Conservation (phyloP, 2,113 vertebrate species). For the Coreoperca whiteheadi region DNA sequence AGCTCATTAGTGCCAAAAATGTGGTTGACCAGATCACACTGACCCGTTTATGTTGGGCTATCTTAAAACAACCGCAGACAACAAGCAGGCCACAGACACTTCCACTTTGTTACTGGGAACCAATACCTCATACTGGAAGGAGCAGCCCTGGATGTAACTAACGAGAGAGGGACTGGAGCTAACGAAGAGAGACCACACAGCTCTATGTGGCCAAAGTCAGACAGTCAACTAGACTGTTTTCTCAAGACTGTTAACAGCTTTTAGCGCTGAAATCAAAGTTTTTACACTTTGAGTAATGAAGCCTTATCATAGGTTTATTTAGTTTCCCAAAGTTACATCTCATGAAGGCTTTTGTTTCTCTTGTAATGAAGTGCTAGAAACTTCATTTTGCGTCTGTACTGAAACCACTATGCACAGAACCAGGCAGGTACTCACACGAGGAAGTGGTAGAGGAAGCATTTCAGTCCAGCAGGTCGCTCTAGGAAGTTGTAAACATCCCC, state of each 20-base stretch:
- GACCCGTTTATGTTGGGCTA: constrained; percentile 60
- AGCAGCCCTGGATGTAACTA: constrained; percentile 72
- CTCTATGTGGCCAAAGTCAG: neutral
- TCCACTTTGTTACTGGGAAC: constrained; percentile 66
- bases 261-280: neutral
- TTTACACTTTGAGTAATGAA: neutral
- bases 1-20: constrained; percentile 41
- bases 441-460: constrained; percentile 93
- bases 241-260: no score
- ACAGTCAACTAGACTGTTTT: neutral
- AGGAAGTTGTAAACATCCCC: constrained; percentile 94
- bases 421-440: constrained; percentile 89
- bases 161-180: constrained; percentile 11
- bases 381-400: neutral
- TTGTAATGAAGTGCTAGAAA: neutral
- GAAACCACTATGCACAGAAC: constrained; percentile 16
- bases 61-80: constrained; percentile 43
- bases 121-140: constrained; percentile 65
- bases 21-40: constrained; percentile 60
- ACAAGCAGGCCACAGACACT: constrained; percentile 22
- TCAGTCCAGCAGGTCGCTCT: constrained; percentile 90
- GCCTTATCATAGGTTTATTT: neutral
- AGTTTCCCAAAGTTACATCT: neutral
- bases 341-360: neutral
- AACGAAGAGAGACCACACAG: neutral